Percentiles rank a stretch among this genome's conserved stretches.
phyloP scores from a whole-genome alignment of 2,888 invertebrate genomes.

The Pristionchus arcanus region DNA sequence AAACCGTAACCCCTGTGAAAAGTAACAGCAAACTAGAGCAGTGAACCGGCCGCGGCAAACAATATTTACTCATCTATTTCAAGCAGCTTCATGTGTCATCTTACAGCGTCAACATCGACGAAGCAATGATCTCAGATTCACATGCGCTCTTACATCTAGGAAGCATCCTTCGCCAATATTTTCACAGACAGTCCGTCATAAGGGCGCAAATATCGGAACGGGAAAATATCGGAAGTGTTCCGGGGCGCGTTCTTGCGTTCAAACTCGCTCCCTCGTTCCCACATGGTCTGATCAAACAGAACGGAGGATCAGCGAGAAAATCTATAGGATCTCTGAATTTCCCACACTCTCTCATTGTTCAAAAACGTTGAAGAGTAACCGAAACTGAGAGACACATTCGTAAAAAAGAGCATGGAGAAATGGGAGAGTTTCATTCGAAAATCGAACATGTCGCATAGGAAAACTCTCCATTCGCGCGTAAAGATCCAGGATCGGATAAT shows the following conservation, averaged over 20 bases:
- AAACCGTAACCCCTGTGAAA: background rate
- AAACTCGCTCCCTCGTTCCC: conserved; percentile 3
- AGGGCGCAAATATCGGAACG: conserved; percentile 24
- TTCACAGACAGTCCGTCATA: conserved; percentile 25
- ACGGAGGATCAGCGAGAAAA: background rate
- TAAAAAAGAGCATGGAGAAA: background rate
- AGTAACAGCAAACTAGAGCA: conserved; percentile 19
- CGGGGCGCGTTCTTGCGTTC: background rate
- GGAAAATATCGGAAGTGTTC: conserved; percentile 15
- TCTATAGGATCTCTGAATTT: background rate
- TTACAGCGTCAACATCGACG: background rate
- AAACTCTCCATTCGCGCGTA: background rate
- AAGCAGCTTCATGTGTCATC: background rate
- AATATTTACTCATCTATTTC: conserved; percentile 39
- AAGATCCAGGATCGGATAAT: conserved; percentile 9
- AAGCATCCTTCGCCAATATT: background rate
- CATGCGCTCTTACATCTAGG: background rate
- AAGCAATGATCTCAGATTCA: background rate
- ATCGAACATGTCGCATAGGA: background rate
- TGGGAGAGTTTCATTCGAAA: background rate
- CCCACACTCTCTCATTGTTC: background rate
- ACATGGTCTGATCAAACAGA: conserved; percentile 35
- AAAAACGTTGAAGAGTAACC: background rate
- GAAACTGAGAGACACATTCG: background rate
- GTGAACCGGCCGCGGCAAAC: background rate